Evolutionary conservation across 2,113 vertebrate species (phyloP), one percentile per base, ranked within the genome.

Genomic region (Chauna torquata): DNA sequence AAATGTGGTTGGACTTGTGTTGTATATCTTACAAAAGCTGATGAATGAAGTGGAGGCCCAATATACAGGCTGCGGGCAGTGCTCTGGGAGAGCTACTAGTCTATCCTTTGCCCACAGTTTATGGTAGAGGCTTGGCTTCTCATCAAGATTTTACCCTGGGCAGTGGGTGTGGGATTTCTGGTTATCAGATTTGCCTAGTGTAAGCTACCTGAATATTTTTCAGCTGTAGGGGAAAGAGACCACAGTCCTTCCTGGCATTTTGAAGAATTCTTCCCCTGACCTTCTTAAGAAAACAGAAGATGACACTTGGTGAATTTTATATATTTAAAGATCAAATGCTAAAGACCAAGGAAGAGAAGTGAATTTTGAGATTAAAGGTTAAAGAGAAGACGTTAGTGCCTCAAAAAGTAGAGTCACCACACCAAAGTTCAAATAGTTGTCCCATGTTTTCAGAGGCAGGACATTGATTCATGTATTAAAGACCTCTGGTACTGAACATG

Each of bases 1-100:
- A 86, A 87, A 5, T 82, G 85, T 88, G 78, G 78, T 96, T 85
- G 74, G 84, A 70, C 62, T 88, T 83, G 55, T 91, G 54, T 83
- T 45, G 30, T 80, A 4, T 30, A 34, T 82, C 42, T 70, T 72
- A 72, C 7, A 76, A 40, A 91, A 94, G 44, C 14, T 65, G 44
- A 72, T 87, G 74, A 93, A 77, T 90, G 93, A 87, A 74, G 47
- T 18, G 0, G n/a, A 71, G 57, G 23, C 47, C 86, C 0, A 0
- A 89, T 71, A 81, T 76, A 59, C n/a, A 71, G 87, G 36, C 75
- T 96, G 90, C 74, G 75, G 78, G 50, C 44, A 72, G 36, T 69
- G 54, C 27, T 79, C 49, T 79, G 62, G 20, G 36, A 72, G 20
- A 91, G 40, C 47, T 88, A 7, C 61, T 76, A 2, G 49, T 65